phyloP scores from a whole-genome alignment of 37 sponge, comb jelly and placozoan genomes.

The Mnemiopsis leidyi region DNA sequence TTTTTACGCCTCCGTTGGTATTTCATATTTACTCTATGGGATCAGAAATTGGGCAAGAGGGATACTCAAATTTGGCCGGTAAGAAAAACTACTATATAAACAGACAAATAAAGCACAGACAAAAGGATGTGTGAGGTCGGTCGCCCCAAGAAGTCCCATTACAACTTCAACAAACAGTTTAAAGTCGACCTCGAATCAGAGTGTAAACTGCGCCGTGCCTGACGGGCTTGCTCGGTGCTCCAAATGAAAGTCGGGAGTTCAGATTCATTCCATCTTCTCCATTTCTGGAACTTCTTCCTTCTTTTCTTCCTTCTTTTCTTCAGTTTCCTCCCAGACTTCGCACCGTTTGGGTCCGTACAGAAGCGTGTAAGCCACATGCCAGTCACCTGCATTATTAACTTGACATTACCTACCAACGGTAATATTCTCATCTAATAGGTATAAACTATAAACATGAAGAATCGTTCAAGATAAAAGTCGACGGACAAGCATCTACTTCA shows the following conservation, averaged over 20 bases:
- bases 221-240: neutral
- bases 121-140: neutral
- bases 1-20: neutral
- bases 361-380: constrained; percentile 95
- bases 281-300: neutral
- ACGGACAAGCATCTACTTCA: too few relatives aligned
- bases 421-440: too few relatives aligned
- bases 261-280: constrained; percentile 34
- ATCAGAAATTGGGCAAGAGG: neutral
- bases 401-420: too few relatives aligned
- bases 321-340: neutral
- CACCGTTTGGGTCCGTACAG: constrained; percentile 75
- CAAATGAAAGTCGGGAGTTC: neutral
- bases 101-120: neutral
- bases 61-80: neutral
- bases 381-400: constrained; percentile 90
- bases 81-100: neutral
- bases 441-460: too few relatives aligned
- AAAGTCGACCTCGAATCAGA: neutral
- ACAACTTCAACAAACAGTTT: too few relatives aligned
- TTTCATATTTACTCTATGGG: neutral
- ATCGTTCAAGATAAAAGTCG: too few relatives aligned
- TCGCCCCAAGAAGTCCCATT: too few relatives aligned
- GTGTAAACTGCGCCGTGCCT: neutral
- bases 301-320: neutral